phyloP scores from a whole-genome alignment of 92 coral and sea anemone species.

The Epizoanthus illoricatus region DNA sequence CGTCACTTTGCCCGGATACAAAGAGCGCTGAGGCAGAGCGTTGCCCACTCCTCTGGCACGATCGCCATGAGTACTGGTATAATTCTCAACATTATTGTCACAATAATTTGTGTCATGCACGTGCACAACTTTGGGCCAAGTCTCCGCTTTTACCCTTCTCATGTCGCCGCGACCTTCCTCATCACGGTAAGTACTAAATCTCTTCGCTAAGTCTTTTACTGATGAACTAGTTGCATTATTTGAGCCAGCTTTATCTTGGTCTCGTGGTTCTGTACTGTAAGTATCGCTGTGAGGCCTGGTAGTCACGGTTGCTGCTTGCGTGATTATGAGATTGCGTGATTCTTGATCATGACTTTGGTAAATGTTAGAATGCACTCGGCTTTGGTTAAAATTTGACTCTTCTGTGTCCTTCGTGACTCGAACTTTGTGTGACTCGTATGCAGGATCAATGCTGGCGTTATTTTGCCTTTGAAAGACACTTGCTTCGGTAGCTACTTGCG shows the following conservation, averaged over 20 bases:
- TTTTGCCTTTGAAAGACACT: conserved; percentile 20
- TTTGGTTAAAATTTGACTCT: background rate
- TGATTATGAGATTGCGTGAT: background rate
- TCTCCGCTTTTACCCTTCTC: conserved; percentile 68
- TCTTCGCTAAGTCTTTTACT: conserved; percentile 74
- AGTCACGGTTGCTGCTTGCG: background rate
- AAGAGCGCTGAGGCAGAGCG: too few relatives aligned
- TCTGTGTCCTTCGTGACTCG: conserved; percentile 5
- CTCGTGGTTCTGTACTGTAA: background rate
- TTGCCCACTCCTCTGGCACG: too few relatives aligned
- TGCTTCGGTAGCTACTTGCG: background rate
- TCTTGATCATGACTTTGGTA: conserved; percentile 23
- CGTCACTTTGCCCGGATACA: background rate
- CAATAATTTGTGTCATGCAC: conserved; percentile 45
- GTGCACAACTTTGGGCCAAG: conserved; percentile 66
- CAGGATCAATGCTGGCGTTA: background rate
- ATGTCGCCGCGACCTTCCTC: conserved; percentile 53
- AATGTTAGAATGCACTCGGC: background rate
- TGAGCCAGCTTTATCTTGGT: conserved; percentile 31
- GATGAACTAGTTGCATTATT: conserved; percentile 46
- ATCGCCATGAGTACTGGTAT: conserved; percentile 16
- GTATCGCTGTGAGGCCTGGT: background rate
- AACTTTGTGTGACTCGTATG: background rate
- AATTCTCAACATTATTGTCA: conserved; percentile 14
- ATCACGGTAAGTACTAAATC: conserved; percentile 61